Base-by-base conservation (phyloP, 2,797 vertebrate species). In the Microctenopoma lineatum region DNA sequence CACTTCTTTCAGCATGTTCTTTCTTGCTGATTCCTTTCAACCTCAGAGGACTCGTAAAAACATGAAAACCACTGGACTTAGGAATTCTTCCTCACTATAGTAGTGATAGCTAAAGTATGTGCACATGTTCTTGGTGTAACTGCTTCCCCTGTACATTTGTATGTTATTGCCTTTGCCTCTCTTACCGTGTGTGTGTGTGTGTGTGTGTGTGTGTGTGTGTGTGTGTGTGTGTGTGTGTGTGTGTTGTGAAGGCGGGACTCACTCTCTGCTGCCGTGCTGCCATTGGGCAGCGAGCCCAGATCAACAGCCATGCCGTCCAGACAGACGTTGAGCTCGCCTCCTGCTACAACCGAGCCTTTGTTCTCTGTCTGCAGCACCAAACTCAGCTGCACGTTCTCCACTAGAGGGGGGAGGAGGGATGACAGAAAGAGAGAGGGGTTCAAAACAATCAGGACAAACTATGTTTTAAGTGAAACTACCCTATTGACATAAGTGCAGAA, bases 321-420 rank as follows among this genome's bases (percentile, higher is more conserved):
- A 94, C 96, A 96, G 93, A 98, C 91, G 80, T 95, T 97, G 93
- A 98, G 94, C 93, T 98, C 97, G 39, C 96, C 96, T 18, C 95
- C 95, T 0, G 95, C 95, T 87, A 98, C 97, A 96, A 96, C 90
- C 34, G 91, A 92, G 84, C 97, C 96, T 96, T 96, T 97, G 96
- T 97, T 97, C 93, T 98, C 97, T 0, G 95, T 95, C 93, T 98
- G 96, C 91, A 98, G 94, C 90, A 95, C 95, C 92, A 98, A 94
- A 92, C 93, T 96, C 90, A 98, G 93, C 91, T 96, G 96, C 71
- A 95, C 94, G 86, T 96, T 98, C 94, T 98, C 97, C 95, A 97
- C 97, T 99, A 93, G 18, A 80, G 79, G 73, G 80, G 21, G 62
- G 46, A 48, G 64, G 67, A 7, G 26, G 18, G 16, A 39, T 4